Percentiles rank a stretch among this genome's conserved stretches.
Evolutionary conservation across 2,888 invertebrate genomes (phyloP).

Genomic region (Zygogramma bicolorata): DNA sequence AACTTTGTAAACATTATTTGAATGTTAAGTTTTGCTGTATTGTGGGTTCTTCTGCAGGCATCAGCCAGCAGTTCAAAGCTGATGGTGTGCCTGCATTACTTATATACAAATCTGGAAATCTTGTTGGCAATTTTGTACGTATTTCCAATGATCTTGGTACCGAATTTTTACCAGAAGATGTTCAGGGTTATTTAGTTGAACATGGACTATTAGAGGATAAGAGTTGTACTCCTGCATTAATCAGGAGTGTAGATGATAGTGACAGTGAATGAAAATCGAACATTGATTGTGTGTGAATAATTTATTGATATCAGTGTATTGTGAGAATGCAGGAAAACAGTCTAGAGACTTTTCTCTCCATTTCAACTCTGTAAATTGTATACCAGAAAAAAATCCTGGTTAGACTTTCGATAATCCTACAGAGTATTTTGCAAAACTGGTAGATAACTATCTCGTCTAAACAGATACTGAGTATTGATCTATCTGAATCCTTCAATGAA

Average conservation of each 20-base stretch:
- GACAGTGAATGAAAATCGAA: conserved; percentile 44
- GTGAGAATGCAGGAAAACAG: not conserved
- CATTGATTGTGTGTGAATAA: not conserved
- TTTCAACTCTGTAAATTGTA: no score
- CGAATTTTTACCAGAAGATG: conserved; percentile 91
- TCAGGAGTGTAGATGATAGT: conserved; percentile 62
- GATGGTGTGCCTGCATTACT: conserved; percentile 93
- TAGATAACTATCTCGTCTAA: no score
- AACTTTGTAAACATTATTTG: conserved; percentile 83
- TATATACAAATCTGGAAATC: conserved; percentile 89
- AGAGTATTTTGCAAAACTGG: no score
- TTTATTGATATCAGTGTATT: not conserved
- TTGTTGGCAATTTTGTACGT: conserved; percentile 93
- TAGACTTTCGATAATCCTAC: no score
- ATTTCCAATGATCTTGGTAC: conserved; percentile 88
- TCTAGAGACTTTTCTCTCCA: no score
- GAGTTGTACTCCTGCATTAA: conserved; percentile 69
- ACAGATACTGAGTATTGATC: no score
- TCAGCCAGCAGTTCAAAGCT: conserved; percentile 87
- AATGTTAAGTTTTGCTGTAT: conserved; percentile 92
- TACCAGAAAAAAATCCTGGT: no score
- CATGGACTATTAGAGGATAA: conserved; percentile 84
- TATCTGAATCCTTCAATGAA: not conserved
- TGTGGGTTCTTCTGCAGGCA: conserved; percentile 82
- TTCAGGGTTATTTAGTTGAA: conserved; percentile 91